phyloP scores from a whole-genome alignment of 2,113 vertebrate species.

The Dicrurus megarhynchus region DNA sequence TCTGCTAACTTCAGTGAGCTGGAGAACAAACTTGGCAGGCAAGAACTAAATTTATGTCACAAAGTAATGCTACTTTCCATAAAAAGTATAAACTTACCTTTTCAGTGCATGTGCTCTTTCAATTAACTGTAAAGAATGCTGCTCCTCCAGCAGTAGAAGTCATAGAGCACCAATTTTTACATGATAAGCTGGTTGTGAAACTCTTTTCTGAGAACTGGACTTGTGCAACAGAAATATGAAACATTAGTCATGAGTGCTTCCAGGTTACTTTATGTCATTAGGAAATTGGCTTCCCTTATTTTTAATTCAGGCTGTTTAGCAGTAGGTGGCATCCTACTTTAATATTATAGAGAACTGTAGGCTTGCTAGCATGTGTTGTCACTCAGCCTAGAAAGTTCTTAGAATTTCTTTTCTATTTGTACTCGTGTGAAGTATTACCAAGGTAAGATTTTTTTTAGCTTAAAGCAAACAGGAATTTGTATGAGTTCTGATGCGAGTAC shows the following conservation, averaged over 20 bases:
- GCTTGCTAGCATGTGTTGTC: background rate
- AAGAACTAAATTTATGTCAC: background rate
- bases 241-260: background rate
- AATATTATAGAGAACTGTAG: background rate
- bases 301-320: background rate
- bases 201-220: background rate
- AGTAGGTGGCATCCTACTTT: slow-evolving; percentile 33
- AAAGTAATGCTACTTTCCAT: background rate
- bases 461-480: background rate
- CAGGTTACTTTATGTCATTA: rapidly evolving
- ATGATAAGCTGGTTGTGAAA: background rate
- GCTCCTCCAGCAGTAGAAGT: background rate
- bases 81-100: background rate
- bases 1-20: background rate
- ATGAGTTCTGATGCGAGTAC: background rate
- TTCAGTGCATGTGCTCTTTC: background rate
- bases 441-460: background rate
- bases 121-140: background rate
- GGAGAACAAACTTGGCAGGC: background rate
- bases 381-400: background rate
- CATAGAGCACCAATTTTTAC: background rate
- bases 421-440: rapidly evolving
- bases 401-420: background rate
- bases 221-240: background rate
- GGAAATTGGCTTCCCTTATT: background rate